Evolutionary conservation across 1,140 invertebrate species (phyloP).

Genomic region (Thalassaphorura encarpata): DNA sequence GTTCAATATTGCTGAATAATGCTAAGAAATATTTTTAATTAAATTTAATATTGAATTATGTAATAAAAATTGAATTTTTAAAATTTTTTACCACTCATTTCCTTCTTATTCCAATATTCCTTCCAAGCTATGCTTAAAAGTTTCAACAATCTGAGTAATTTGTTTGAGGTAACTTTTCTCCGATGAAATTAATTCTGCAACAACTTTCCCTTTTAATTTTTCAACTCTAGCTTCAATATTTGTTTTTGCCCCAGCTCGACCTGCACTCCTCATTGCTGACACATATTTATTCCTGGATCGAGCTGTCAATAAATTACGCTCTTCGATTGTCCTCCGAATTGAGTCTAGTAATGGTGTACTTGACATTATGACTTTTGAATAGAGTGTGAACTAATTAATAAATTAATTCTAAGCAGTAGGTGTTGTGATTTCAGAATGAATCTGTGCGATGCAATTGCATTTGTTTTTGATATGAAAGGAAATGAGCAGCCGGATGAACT

Average conservation of each 20-base stretch:
- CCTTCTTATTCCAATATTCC: not conserved
- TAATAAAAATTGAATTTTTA: conserved; percentile 7
- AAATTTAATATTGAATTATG: conserved; percentile 7
- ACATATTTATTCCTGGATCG: conserved; percentile 22
- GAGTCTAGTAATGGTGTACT: conserved; percentile 20
- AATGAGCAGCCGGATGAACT: no score
- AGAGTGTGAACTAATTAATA: not conserved
- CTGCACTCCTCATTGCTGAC: conserved; percentile 15
- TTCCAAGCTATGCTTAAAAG: conserved; percentile 3
- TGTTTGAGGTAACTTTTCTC: conserved; percentile 16
- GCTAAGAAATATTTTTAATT: conserved; percentile 14
- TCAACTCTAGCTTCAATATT: conserved; percentile 2
- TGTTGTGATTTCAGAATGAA: no score
- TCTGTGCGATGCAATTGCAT: no score
- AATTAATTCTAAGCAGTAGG: no score
- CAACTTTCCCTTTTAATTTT: conserved; percentile 20
- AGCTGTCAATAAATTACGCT: conserved; percentile 26
- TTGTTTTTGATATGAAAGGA: no score
- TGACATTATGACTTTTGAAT: no score
- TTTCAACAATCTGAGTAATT: not conserved
- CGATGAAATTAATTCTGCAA: conserved; percentile 16
- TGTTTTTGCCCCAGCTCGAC: not conserved
- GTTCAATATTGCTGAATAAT: conserved; percentile 14
- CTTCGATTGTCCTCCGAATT: conserved; percentile 29
- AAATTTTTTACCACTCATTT: conserved; percentile 1